A percentile compares a stretch with the other conserved stretches of the same genome.
Evolutionary conservation across 2,113 vertebrate genomes (phyloP).

Genomic region (Pogona vitticeps): DNA sequence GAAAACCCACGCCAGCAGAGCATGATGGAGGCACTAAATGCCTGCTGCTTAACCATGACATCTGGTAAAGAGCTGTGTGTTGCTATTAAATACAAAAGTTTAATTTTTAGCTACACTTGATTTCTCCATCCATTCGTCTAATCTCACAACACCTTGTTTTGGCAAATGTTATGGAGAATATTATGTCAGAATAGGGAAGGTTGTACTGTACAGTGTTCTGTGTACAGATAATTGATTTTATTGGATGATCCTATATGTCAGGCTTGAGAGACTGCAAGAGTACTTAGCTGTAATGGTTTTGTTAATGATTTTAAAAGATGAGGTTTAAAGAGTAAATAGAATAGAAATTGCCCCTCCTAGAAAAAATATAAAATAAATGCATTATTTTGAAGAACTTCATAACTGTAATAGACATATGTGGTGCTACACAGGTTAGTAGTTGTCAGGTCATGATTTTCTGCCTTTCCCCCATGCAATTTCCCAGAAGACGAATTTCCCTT

Average conservation of each 20-base stretch:
- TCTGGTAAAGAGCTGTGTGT: too few species aligned
- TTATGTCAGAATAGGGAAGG: background rate
- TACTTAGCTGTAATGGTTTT: background rate
- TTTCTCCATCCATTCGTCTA: background rate
- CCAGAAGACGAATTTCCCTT: background rate
- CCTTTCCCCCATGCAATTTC: background rate
- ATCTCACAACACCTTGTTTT: background rate
- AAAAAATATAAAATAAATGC: background rate
- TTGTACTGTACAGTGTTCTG: background rate
- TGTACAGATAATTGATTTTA: background rate
- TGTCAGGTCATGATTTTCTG: background rate
- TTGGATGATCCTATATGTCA: background rate
- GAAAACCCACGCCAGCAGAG: background rate
- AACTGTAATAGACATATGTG: background rate
- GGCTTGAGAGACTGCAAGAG: background rate
- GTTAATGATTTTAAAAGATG: background rate
- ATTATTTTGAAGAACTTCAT: background rate
- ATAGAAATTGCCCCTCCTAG: background rate
- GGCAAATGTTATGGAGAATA: background rate
- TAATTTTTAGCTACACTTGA: background rate
- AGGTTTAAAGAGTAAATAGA: background rate
- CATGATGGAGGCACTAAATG: too few species aligned
- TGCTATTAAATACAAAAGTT: background rate
- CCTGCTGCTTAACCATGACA: too few species aligned
- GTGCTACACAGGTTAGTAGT: background rate